These are phyloP conservation scores for Folsomia manolachei DNA, from an alignment of 2,888 invertebrate genomes.

Conservation along the genomic window DNA sequence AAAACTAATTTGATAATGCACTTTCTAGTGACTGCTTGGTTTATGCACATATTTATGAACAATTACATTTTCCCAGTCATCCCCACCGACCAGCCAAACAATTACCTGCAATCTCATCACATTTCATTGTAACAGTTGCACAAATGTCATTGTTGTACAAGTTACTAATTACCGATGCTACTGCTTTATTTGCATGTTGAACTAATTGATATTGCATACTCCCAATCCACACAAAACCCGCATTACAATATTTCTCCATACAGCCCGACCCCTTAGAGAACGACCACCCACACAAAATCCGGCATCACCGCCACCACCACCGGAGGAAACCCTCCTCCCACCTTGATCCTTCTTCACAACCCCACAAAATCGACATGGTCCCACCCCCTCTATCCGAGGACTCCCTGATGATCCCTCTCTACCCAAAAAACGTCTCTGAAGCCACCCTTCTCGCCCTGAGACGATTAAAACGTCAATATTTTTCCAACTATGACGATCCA, in stretches of 20 bases:
- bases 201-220: no score
- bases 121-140: no score
- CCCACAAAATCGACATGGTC: background rate
- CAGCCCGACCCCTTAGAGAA: background rate
- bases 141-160: no score
- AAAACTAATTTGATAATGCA: no score
- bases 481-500: background rate
- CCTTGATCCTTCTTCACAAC: background rate
- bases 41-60: no score
- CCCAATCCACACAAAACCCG: background rate
- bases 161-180: no score
- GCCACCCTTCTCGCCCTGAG: background rate
- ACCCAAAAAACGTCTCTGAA: constrained; percentile 11
- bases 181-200: no score
- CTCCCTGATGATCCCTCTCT: constrained; percentile 1
- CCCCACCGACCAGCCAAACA: no score
- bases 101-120: no score
- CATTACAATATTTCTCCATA: background rate
- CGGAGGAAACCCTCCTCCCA: background rate
- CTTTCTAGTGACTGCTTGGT: no score
- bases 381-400: background rate
- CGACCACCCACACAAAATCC: background rate
- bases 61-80: no score
- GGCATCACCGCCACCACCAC: background rate
- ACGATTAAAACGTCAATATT: constrained; percentile 4